phyloP scores from a whole-genome alignment of 2,797 vertebrate species.

The Holocentrus rufus region DNA sequence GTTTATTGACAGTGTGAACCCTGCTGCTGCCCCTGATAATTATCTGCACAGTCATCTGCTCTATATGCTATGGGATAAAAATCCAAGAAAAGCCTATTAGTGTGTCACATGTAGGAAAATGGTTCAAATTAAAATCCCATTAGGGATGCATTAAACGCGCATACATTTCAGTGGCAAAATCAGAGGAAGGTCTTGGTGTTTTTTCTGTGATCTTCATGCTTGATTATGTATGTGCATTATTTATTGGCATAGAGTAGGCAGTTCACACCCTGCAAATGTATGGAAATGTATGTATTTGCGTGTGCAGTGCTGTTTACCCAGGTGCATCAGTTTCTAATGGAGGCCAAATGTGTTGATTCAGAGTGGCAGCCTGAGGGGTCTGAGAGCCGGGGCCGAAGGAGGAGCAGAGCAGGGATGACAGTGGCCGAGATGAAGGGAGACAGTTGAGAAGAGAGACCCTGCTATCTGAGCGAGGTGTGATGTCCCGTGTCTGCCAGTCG shows the following conservation, averaged over 20 bases:
- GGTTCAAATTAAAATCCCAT: no score
- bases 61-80: background rate
- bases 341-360: constrained; percentile 35
- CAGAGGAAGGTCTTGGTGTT: background rate
- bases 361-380: constrained; percentile 56
- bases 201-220: background rate
- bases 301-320: constrained; percentile 19
- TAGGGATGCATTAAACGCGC: no score
- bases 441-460: constrained; percentile 40
- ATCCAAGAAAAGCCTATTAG: constrained; percentile 6
- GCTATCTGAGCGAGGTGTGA: constrained; percentile 58
- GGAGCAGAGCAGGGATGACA: constrained; percentile 57
- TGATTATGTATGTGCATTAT: background rate
- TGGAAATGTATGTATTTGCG: background rate
- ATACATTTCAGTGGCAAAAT: no score
- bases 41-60: background rate
- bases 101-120: no score
- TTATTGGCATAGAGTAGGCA: background rate
- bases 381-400: constrained; percentile 50
- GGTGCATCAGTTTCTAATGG: constrained; percentile 40
- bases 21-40: background rate
- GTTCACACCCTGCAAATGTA: background rate
- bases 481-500: constrained; percentile 69
- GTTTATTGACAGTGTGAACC: constrained; percentile 9
- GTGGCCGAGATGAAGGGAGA: constrained; percentile 62